Evolutionary conservation across 2,888 invertebrate species (phyloP).

Genomic region (Autographa gamma): DNA sequence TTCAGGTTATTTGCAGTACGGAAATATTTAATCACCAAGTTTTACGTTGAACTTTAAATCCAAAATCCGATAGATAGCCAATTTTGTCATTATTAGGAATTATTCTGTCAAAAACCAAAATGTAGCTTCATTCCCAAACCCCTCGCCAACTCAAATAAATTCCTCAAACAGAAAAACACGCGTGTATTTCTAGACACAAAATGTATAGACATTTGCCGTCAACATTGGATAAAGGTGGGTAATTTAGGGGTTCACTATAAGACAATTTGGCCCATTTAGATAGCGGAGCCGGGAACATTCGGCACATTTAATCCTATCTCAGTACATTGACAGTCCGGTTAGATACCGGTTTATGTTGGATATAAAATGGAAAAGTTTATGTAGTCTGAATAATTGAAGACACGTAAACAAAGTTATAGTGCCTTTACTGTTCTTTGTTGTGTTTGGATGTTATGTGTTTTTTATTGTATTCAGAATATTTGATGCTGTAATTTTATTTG

Average conservation of each 20-base stretch:
- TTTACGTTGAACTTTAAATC: too few relatives aligned
- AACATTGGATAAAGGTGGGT: conserved; percentile 6
- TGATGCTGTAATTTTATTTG: neutral
- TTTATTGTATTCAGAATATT: neutral
- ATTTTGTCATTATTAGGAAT: too few relatives aligned
- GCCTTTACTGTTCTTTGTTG: neutral
- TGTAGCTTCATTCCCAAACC: neutral
- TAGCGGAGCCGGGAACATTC: neutral
- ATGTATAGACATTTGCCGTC: conserved; percentile 2
- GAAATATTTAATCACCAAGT: too few relatives aligned
- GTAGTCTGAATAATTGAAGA: conserved; percentile 2
- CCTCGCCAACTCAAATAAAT: neutral
- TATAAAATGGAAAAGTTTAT: conserved; percentile 3
- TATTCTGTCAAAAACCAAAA: neutral
- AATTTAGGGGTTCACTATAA: conserved; percentile 7
- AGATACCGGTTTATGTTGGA: neutral
- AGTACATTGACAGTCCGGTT: neutral
- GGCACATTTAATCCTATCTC: neutral
- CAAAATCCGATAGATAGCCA: neutral
- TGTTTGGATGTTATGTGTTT: neutral
- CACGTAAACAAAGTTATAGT: neutral
- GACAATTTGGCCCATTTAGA: conserved; percentile 8
- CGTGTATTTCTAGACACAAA: neutral
- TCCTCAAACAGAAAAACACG: neutral
- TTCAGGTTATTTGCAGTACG: too few relatives aligned